Evolutionary conservation across 2,888 invertebrate genomes (phyloP), one percentile per base, ranked within the genome.

Genomic region (Latrodectus hesperus): DNA sequence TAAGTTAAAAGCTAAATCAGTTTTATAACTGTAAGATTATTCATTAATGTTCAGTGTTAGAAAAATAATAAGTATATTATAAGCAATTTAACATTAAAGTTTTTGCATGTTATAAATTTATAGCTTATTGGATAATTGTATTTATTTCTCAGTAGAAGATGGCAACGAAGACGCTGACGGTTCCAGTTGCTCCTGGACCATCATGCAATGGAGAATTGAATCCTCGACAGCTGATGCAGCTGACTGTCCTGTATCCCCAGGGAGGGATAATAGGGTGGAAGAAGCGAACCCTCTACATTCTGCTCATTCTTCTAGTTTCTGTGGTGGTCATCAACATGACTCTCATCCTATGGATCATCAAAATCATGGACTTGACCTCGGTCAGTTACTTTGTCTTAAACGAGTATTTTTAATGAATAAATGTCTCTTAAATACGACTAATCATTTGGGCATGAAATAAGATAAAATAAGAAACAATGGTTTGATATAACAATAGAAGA

Each of bases 201-300:
- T 80, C 84, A 1, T 88, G 88, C 78, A 88, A 88, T 10, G 88
- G 88, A 0, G 72, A 65, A 22, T 49, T 88, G 9, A 77, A 75
- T 52, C 38, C 81, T 5, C 17, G 38, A 14, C 78, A 75, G 5
- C 22, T 67, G 4, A 68, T 76, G 26, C 80, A 84, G 64, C 64
- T 88, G 22, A 75, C 83, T 14, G 64, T 80, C 1, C 53, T 73
- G 26, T 81, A 84, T 65, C 79, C 79, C 1, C 78, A 75, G 10
- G 78, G 78, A n/a, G 98, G 98, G 89, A 95, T 98, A 91, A 97
- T 98, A 92, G 99, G 99, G 71, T 99, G 99, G 99, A 94, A 99
- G 91, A 98, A 98, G 93, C 95, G 97, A 93, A 98, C 98, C 92
- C 95, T 99, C 76, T 99, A 98, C 93, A 94, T 96, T 77, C 95